Base-by-base conservation (phyloP, 2,113 vertebrate genomes). In the Pelecanoides urinatrix region DNA sequence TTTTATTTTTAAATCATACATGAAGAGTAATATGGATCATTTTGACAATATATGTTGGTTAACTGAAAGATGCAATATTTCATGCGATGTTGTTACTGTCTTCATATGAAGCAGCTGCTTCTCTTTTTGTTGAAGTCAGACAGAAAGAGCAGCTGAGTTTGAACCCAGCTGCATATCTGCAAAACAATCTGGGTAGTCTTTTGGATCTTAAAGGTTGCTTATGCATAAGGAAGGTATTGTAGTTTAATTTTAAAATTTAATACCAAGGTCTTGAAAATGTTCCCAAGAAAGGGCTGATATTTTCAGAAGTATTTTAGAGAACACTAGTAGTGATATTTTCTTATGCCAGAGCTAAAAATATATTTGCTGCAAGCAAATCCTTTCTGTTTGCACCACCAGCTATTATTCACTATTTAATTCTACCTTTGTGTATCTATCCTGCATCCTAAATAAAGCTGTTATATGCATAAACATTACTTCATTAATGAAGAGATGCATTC, bases 241-340 rank as follows among this genome's bases (percentile, higher is more conserved):
- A 68, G 56, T 94, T 93, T 55, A 74, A 91, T 86, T 78, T 78
- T 75, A 68, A 92, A 87, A 91, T 96, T 65, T 89, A 89, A 89
- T 95, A 75, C 44, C 30, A 38, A 66, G 38, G 30, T 74, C 88
- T 92, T 92, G 63, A 70, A 88, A 90, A 63, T 71, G 38, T 94
- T 88, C 75, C 74, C 59, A 92, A 75, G 73, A 44, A 95, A 87
- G 45, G 62, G 50, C 26, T 97, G 86, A 53, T 95, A 86, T 86
- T 92, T 96, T 92, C 70, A 53, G 58, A 94, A 79, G 61, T 76
- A 49, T 88, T 86, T 78, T 42, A 56, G 81, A 85, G 58, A 89
- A 49, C 34, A 55, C 52, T 22, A 52, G 5, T 44, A 84, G 42
- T 83, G 87, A 13, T 79, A 86, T 55, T 90, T 88, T 82, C 73